Percentiles rank a stretch among this genome's conserved stretches.
phyloP scores from a whole-genome alignment of 2,888 invertebrate genomes.

The Dinocampus coccinellae region DNA sequence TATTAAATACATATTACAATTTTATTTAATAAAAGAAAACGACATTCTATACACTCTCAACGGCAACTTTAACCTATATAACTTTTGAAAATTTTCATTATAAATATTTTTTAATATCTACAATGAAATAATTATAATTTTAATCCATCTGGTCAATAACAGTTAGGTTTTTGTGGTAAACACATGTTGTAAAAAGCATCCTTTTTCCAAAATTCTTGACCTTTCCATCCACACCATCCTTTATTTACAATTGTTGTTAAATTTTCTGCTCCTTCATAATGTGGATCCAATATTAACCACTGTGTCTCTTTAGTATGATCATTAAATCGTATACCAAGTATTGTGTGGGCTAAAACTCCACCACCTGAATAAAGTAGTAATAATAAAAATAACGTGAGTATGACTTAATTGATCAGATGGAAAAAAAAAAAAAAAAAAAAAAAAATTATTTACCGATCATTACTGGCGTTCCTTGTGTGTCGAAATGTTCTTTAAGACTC shows the following conservation, averaged over 20 bases:
- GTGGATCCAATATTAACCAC: conserved; percentile 98
- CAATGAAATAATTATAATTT: background rate
- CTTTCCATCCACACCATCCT: conserved; percentile 99
- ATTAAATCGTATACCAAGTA: conserved; percentile 93
- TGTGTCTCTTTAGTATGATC: conserved; percentile 82
- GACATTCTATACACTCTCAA: background rate
- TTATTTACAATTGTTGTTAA: conserved; percentile 80
- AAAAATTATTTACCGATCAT: conserved; percentile 87
- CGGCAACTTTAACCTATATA: no score
- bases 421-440: conserved; percentile 17
- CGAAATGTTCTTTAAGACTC: conserved; percentile 91
- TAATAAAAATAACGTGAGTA: conserved; percentile 5
- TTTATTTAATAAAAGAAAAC: background rate
- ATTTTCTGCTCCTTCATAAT: conserved; percentile 93
- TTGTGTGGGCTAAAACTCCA: conserved; percentile 97
- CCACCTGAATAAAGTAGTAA: conserved; percentile 77
- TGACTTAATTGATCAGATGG: no score
- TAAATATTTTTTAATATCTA: background rate
- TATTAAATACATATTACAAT: background rate
- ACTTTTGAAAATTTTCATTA: no score
- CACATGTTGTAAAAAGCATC: conserved; percentile 97
- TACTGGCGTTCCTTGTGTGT: conserved; percentile 92
- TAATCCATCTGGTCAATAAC: conserved; percentile 11
- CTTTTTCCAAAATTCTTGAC: conserved; percentile 93
- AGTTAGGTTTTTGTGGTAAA: conserved; percentile 81